Base-by-base conservation (phyloP, 2,888 invertebrate species). In the Scrobipalpa costella region DNA sequence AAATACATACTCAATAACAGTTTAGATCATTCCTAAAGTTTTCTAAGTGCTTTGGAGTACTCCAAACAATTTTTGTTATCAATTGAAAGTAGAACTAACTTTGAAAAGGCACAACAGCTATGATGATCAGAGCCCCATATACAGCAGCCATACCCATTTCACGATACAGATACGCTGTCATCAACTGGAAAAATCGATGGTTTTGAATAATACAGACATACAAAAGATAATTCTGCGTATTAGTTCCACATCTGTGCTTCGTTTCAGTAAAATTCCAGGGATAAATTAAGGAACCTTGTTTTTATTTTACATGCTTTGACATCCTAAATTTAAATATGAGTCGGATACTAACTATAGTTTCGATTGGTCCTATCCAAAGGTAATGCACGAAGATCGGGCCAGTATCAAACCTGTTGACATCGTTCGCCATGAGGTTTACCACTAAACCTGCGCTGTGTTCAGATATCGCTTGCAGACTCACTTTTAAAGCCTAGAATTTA, bases 401-500 rank as follows among this genome's bases (percentile, higher is more conserved):
- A 68, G 94, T 92, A 76, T 96, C 96, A 75, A 96, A 95, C 68
- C 95, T 92, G 70, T 94, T 94, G 0, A 96, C 95, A 76, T 96
- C 96, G 71, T 95, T 96, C 21, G 96, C 95, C 85, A 96, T 88
- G 13, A 94, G 77, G 75, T 94, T 94, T 0, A 93, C 88, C 17
- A 93, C 92, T 69, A 93, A 80, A 0, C 92, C 91, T 0, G 85
- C 90, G 63, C 84, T 84, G 67, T 73, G 85, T 64, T 90, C 90
- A 0, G 88, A 80, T 76, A 88, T 79, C 1, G 87, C 80, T 73
- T 90, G 90, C 7, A 88, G 78, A 69, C 83, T 90, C 21, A 90
- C 81, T 80, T 86, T 89, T 50, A 91, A 69, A 21, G 89, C 85
- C 90, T 90, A 71, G n/a, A 81, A 76, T 62, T 8, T 55, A 33